Percentiles rank a stretch among this genome's conserved stretches.
phyloP scores from a whole-genome alignment of 2,888 invertebrate species.

The Melipona beecheii region DNA sequence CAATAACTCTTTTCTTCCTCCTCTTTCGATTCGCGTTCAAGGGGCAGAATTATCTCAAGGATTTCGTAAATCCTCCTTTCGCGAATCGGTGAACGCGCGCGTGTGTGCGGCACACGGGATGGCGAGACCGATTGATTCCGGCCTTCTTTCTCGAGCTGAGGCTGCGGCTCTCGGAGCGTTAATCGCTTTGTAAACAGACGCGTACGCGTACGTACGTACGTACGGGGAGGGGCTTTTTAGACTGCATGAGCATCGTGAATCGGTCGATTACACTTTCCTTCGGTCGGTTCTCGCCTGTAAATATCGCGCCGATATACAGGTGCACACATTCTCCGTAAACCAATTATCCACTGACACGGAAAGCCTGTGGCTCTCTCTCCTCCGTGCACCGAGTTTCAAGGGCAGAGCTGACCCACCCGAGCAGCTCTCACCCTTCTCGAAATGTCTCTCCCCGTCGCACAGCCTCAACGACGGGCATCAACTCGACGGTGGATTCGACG shows the following conservation, averaged over 20 bases:
- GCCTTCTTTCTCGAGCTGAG: background rate
- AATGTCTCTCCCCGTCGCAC: slow-evolving; percentile 34
- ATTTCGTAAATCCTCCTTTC: background rate
- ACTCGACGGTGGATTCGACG: slow-evolving; percentile 47
- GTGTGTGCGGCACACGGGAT: too few relatives aligned
- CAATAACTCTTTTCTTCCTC: too few relatives aligned
- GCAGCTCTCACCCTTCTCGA: slow-evolving; percentile 32
- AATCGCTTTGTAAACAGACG: slow-evolving; percentile 42
- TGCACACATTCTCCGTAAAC: slow-evolving; percentile 64
- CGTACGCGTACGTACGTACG: slow-evolving; percentile 32
- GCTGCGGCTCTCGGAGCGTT: slow-evolving; percentile 14
- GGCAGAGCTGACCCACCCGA: slow-evolving; percentile 58
- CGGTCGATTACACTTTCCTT: slow-evolving; percentile 72
- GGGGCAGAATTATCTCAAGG: background rate
- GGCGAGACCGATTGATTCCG: background rate
- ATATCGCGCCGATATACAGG: slow-evolving; percentile 54
- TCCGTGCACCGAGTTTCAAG: slow-evolving; percentile 66
- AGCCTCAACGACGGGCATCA: slow-evolving; percentile 12
- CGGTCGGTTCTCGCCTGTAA: slow-evolving; percentile 52
- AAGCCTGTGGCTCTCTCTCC: slow-evolving; percentile 61
- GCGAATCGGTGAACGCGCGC: too few relatives aligned
- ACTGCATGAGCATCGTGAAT: slow-evolving; percentile 67
- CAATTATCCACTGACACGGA: slow-evolving; percentile 70
- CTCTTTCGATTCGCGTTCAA: background rate
- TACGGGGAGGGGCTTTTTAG: slow-evolving; percentile 47